These are phyloP conservation scores for Montipora sp. DNA, from an alignment of 64 coral and sea anemone genomes.

Conservation along the genomic window DNA sequence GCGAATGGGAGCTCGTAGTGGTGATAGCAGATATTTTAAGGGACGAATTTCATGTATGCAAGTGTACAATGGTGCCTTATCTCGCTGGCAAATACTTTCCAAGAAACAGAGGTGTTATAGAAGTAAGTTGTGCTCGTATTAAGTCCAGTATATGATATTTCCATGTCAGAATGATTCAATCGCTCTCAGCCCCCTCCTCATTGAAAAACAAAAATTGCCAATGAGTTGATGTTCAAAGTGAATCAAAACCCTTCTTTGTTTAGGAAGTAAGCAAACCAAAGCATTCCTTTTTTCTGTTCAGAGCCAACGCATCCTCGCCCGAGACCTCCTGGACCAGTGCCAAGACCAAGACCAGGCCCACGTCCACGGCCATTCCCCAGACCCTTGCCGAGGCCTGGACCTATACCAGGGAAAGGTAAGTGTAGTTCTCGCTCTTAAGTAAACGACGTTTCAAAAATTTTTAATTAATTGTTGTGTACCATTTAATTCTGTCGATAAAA, in stretches of 20 bases:
- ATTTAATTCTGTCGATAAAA: too few species aligned
- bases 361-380: constrained; percentile 27
- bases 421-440: neutral
- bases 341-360: constrained; percentile 23
- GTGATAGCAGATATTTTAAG: constrained; percentile 33
- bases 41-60: constrained; percentile 76
- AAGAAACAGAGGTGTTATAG: constrained; percentile 66
- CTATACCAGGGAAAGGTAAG: constrained; percentile 38
- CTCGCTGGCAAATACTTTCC: constrained; percentile 46
- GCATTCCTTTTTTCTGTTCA: neutral
- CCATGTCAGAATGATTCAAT: too few species aligned
- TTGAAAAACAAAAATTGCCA: too few species aligned
- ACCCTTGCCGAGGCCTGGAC: constrained; percentile 23
- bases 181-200: too few species aligned
- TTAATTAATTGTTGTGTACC: too few species aligned
- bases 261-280: neutral
- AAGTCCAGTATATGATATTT: too few species aligned
- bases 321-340: constrained; percentile 6
- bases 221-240: too few species aligned
- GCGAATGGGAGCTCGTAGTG: constrained; percentile 38
- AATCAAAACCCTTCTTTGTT: too few species aligned
- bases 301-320: constrained; percentile 3
- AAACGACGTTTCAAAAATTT: neutral
- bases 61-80: constrained; percentile 64
- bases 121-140: constrained; percentile 3